Percentiles rank a stretch among this genome's conserved stretches.
These are phyloP conservation scores for Malurus leucopterus DNA, from an alignment of 2,797 vertebrate species.

Conservation along the genomic window DNA sequence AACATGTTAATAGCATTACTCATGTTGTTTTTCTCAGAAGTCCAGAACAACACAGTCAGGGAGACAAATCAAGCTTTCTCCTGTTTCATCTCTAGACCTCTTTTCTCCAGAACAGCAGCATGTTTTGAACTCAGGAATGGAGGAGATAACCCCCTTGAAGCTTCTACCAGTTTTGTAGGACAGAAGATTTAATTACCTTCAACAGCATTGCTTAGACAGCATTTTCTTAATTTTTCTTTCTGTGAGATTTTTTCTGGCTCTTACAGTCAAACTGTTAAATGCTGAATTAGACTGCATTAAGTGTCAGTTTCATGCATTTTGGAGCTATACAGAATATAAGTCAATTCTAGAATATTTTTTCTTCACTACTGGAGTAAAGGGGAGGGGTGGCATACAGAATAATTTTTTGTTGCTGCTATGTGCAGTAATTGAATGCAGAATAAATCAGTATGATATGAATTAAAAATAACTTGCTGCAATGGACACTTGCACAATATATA, in stretches of 20 bases:
- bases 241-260: neutral
- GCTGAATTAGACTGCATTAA: neutral
- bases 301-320: neutral
- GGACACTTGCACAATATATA: constrained; percentile 27
- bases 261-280: neutral
- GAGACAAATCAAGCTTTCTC: neutral
- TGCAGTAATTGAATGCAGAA: constrained; percentile 11
- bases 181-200: neutral
- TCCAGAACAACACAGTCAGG: neutral
- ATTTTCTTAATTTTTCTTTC: neutral
- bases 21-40: constrained; percentile 20
- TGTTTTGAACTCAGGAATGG: neutral
- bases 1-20: constrained; percentile 7
- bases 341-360: neutral
- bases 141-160: neutral
- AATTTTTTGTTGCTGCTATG: neutral
- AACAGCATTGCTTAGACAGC: neutral
- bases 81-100: neutral
- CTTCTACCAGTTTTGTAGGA: neutral
- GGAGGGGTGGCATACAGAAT: neutral
- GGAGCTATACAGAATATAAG: neutral
- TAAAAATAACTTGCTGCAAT: constrained; percentile 32
- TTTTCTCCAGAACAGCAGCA: neutral
- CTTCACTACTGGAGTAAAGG: neutral
- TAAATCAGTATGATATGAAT: neutral